Conservation (phyloP, 2,797 vertebrate genomes). For the Toxotes lorentzi region DNA sequence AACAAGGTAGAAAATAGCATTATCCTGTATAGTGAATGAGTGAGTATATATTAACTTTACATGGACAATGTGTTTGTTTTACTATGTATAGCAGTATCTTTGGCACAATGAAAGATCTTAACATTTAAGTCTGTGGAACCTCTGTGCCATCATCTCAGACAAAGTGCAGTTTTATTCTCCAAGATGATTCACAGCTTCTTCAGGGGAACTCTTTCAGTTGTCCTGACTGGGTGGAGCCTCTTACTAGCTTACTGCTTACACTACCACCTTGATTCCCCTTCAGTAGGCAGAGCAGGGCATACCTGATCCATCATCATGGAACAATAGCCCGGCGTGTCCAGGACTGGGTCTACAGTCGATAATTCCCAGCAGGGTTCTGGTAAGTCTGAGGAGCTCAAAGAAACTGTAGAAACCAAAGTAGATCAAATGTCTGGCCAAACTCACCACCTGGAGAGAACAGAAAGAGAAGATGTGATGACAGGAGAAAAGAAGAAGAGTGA, state of each 20-base stretch:
- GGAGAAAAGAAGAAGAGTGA: background rate
- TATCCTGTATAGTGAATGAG: background rate
- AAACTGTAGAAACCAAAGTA: constrained; percentile 99
- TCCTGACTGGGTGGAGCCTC: background rate
- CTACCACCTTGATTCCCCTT: background rate
- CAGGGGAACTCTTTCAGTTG: too few species aligned
- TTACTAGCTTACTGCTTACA: background rate
- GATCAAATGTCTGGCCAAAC: constrained; percentile 96
- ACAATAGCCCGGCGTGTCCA: constrained; percentile 79
- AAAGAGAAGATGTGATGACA: background rate
- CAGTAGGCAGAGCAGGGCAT: background rate
- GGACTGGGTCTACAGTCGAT: constrained; percentile 94
- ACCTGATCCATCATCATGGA: constrained; percentile 90
- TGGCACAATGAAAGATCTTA: background rate
- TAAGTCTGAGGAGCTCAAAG: constrained; percentile 95
- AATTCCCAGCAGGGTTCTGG: constrained; percentile 94
- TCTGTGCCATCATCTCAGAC: too few species aligned
- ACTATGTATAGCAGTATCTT: background rate
- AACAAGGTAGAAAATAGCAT: background rate
- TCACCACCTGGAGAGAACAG: constrained; percentile 89
- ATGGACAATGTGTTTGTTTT: background rate
- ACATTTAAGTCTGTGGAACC: background rate
- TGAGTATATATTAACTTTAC: background rate
- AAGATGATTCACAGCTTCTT: too few species aligned
- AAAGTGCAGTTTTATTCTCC: background rate